A percentile compares a stretch with the other conserved stretches of the same genome.
phyloP scores from a whole-genome alignment of 2,888 invertebrate genomes.

The Pseudoips prasinana region DNA sequence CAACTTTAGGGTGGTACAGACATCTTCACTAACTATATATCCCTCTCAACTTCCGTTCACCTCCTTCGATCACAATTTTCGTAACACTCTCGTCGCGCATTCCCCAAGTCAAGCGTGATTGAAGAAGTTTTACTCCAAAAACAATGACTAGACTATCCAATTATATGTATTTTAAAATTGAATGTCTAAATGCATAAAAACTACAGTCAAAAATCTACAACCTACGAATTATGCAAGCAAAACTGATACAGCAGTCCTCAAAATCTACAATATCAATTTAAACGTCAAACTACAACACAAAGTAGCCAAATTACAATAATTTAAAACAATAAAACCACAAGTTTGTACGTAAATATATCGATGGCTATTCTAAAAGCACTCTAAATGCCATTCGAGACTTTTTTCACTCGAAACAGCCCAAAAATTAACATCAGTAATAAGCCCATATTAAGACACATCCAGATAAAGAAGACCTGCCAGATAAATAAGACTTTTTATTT shows the following conservation, averaged over 20 bases:
- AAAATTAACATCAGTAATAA: constrained; percentile 77
- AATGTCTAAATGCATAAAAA: no score
- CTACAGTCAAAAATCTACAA: no score
- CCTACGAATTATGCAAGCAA: no score
- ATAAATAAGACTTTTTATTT: neutral
- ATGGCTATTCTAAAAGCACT: constrained; percentile 69
- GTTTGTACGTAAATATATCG: constrained; percentile 75
- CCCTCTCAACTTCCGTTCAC: no score
- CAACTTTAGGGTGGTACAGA: no score
- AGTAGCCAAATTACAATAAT: constrained; percentile 39
- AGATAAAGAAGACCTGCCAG: constrained; percentile 33
- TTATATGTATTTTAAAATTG: no score
- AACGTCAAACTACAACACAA: constrained; percentile 25
- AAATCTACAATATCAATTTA: constrained; percentile 25
- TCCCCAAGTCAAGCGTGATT: no score
- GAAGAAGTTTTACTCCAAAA: no score
- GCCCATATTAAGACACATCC: constrained; percentile 46
- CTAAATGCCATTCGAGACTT: constrained; percentile 60
- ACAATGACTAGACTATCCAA: no score
- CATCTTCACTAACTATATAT: no score
- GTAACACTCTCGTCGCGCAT: no score
- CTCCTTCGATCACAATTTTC: no score
- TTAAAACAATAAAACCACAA: constrained; percentile 41
- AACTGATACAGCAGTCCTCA: constrained; percentile 2
- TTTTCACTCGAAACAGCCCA: constrained; percentile 60